Conservation (phyloP, 2,113 vertebrate species). For the Chloebia gouldiae region DNA sequence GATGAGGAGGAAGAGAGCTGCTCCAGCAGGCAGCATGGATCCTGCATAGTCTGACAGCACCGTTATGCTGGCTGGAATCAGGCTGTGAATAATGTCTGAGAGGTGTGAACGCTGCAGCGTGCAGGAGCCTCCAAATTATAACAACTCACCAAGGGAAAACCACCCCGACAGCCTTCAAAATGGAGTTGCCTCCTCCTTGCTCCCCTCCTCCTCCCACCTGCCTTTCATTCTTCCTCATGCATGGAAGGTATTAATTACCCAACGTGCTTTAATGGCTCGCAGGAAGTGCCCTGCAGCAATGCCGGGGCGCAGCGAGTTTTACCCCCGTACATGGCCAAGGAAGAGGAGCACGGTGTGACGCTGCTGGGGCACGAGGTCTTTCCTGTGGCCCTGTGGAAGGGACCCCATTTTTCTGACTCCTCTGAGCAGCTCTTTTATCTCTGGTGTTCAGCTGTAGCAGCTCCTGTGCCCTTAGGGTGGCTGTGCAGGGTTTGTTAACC, state of each 20-base stretch:
- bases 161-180: not conserved
- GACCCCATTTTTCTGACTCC: not conserved
- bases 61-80: not conserved
- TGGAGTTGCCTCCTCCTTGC: not conserved
- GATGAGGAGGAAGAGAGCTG: not conserved
- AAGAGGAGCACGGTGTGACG: not conserved
- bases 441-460: not conserved
- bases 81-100: rapidly evolving
- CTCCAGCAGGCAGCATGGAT: not conserved
- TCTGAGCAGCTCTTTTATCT: not conserved
- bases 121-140: not conserved
- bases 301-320: not conserved
- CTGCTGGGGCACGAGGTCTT: not conserved
- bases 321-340: not conserved
- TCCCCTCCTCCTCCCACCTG: constrained; percentile 29
- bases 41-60: not conserved
- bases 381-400: not conserved
- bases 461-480: not conserved
- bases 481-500: not conserved
- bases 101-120: not conserved
- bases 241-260: constrained; percentile 58
- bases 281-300: constrained; percentile 31
- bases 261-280: not conserved
- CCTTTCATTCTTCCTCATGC: constrained; percentile 37
- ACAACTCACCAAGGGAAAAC: not conserved